Evolutionary conservation across 1,140 invertebrate genomes (phyloP), one percentile per base, ranked within the genome.

Genomic region (Apis dorsata): DNA sequence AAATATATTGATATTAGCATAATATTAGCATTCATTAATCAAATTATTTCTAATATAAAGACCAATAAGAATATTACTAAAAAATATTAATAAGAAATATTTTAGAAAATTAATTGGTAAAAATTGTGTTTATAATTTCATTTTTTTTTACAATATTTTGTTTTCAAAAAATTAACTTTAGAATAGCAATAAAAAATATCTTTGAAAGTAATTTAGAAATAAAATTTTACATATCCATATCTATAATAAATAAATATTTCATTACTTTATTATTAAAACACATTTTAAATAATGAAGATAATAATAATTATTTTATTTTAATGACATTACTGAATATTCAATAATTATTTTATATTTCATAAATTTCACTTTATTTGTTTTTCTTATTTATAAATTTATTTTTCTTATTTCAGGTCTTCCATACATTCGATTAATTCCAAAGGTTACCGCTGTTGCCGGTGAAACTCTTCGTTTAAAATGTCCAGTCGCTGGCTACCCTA

Each of bases 401-500:
- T 21, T 34, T 34, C 34, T 24, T 8, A 0, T 66, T 73, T 49
- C 90, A 98, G 97, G 97, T 90, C 95, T 97, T 85, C 97, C 97
- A 0, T 97, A 97, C 91, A 97, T 98, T 68, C 94, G 97, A 66
- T 94, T 96, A 19, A 97, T 98, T 92, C 96, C 96, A 2, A 97
- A 98, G 92, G 95, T 98, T 69, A 98, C 97, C 49, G 97, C 97
- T 1, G 97, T 98, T 10, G 97, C 97, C 1, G 97, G 97, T 57
- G 96, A 97, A 91, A 95, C 95, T 71, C 94, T 98, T 73, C 95
- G 96, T 68, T 94, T 98, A 24, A 96, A 97, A 90, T 98, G 98
- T 94, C 97, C 97, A 12, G 97, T 98, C 0, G 97, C 97, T 10
- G 97, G 97, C 7, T 98, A 97, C 92, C 97, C 97, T 12, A 97